These are phyloP conservation scores for Turdus rufiventris DNA, from an alignment of 2,113 vertebrate genomes.

Conservation along the genomic window DNA sequence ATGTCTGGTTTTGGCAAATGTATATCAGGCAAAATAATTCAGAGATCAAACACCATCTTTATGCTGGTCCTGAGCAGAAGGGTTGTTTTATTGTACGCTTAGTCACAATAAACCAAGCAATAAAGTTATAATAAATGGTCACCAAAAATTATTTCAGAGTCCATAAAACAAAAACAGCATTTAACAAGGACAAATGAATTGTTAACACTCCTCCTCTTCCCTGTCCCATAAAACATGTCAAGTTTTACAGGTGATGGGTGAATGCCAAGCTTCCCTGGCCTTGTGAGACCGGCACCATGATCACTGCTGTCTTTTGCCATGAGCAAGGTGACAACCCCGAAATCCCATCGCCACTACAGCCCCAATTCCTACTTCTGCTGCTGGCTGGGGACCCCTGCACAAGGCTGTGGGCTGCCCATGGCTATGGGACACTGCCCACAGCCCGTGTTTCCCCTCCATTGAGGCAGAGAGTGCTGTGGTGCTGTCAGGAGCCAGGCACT, in stretches of 20 bases:
- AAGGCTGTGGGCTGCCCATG: fast-evolving
- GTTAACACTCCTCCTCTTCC: neutral
- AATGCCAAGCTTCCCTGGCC: neutral
- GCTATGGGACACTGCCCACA: fast-evolving
- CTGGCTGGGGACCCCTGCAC: neutral
- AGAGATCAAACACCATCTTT: neutral
- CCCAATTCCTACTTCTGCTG: neutral
- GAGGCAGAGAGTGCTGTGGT: neutral
- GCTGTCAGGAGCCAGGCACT: neutral
- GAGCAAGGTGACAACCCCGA: neutral
- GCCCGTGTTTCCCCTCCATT: fast-evolving
- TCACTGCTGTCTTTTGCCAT: fast-evolving
- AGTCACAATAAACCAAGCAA: slow-evolving; percentile 25
- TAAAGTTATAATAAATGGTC: slow-evolving; percentile 20
- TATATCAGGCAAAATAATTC: neutral
- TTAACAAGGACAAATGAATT: slow-evolving; percentile 9
- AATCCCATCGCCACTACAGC: fast-evolving
- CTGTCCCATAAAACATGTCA: neutral
- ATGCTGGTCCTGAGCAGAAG: neutral
- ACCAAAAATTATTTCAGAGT: neutral
- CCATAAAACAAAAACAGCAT: neutral
- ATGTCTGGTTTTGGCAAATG: neutral
- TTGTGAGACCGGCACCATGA: fast-evolving
- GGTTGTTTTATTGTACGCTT: neutral
- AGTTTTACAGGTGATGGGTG: neutral